Base-by-base conservation (phyloP, 2,888 invertebrate genomes). In the Julus scandinavius region DNA sequence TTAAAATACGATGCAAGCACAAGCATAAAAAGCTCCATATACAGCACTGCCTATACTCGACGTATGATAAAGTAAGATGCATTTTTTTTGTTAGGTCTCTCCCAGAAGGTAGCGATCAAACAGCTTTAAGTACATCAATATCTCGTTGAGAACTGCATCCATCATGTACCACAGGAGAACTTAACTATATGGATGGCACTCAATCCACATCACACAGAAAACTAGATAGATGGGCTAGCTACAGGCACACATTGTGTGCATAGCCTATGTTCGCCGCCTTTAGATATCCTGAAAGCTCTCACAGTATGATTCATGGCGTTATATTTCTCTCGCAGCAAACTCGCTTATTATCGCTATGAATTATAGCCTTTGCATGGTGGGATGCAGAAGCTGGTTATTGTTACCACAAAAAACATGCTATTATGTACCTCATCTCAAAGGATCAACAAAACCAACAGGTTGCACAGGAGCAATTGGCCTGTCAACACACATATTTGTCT, bases 141-240 rank as follows among this genome's bases (percentile, higher is more conserved):
- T 85, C 85, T 85, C 85, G 50, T 85, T 85, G 85, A 85, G 50
- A 50, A 85, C 85, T 50, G 41, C 85, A 85, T 85, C 85, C 85
- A 85, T 85, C 85, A 85, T 85, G 49, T 50, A 45, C 45, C 85
- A 45, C 85, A 41, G 85, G 50, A 41, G 85, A 85, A 85, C 49
- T 29, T 49, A 85, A 85, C 45, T 85, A 17, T 85, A 49, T 85
- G 50, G 85, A 85, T 50, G 45, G 85, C 49, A 85, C 50, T 85
- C 50, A 85, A 49, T 85, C n/a, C 85, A 85, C 85, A 85, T 85
- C 41, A 20, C 41, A 80, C 80, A 38, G 80, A 80, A 80, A 80
- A 80, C 80, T 50, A 85, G 50, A 50, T 85, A 85, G 50, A 85
- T 49, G 85, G 85, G 45, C 49, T 85, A n/a, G 45, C 85, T 49